Evolutionary conservation across 2,113 vertebrate species (phyloP).

Genomic region (Scalopus aquaticus): DNA sequence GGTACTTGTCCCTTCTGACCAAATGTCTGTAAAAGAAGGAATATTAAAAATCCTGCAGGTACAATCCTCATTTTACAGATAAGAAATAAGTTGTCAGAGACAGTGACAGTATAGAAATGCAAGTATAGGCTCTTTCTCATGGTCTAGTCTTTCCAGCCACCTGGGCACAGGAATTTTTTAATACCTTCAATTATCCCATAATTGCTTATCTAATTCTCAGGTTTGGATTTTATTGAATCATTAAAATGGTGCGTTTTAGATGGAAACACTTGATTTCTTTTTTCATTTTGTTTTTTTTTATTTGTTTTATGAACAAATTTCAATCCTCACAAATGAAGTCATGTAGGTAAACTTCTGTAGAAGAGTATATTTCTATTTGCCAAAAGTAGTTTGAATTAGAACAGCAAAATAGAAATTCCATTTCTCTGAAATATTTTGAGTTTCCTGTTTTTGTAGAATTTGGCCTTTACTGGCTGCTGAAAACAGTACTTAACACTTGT

Average conservation of each 20-base stretch:
- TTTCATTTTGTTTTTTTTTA: no score
- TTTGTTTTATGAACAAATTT: background rate
- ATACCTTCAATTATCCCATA: background rate
- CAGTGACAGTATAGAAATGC: background rate
- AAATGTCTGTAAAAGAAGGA: background rate
- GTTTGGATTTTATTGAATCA: background rate
- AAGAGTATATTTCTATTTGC: background rate
- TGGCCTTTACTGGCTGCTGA: background rate
- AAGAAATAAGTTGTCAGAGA: background rate
- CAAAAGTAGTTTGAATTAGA: background rate
- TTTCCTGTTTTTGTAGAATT: background rate
- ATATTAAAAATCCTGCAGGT: background rate
- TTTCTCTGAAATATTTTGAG: background rate
- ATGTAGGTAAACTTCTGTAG: background rate
- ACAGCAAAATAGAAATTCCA: background rate
- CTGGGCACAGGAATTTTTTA: background rate
- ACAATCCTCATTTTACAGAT: background rate
- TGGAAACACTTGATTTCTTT: constrained; percentile 14
- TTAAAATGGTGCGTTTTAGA: background rate
- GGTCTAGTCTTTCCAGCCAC: background rate
- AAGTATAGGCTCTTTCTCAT: background rate
- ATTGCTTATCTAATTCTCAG: background rate
- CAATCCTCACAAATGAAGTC: constrained; percentile 9
- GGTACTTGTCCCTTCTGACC: background rate
- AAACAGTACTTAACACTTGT: background rate